Evolutionary conservation across 2,888 invertebrate genomes (phyloP).

Genomic region (Lumbricus terrestris): DNA sequence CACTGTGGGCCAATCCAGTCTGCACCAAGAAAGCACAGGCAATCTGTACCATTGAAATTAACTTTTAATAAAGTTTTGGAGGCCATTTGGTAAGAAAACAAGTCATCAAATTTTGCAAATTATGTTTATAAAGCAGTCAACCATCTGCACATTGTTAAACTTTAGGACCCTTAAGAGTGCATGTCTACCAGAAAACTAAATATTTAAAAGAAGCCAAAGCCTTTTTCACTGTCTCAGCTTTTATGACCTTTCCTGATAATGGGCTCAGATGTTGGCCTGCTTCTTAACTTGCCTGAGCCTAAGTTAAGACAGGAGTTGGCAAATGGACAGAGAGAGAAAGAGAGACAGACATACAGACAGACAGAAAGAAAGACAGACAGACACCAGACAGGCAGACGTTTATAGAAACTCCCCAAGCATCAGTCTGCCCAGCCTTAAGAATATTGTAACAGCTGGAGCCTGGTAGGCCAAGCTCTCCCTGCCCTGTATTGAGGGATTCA

Average conservation of each 20-base stretch:
- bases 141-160: background rate
- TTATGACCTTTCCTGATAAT: background rate
- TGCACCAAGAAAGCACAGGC: background rate
- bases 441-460: background rate
- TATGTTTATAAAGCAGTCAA: background rate
- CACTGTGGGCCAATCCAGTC: background rate
- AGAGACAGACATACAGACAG: background rate
- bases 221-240: background rate
- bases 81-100: background rate
- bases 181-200: background rate
- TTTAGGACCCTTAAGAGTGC: background rate
- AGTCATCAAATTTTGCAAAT: background rate
- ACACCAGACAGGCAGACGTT: background rate
- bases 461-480: background rate
- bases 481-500: background rate
- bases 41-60: background rate
- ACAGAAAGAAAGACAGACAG: background rate
- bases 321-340: background rate
- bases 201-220: background rate
- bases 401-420: background rate
- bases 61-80: background rate
- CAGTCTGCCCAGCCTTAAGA: background rate
- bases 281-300: background rate
- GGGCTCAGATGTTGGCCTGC: background rate
- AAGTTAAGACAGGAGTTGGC: background rate